Percentiles rank a stretch among this genome's conserved stretches.
These are phyloP conservation scores for Eupeodes latifasciatus DNA, from an alignment of 2,888 invertebrate genomes.

Conservation along the genomic window DNA sequence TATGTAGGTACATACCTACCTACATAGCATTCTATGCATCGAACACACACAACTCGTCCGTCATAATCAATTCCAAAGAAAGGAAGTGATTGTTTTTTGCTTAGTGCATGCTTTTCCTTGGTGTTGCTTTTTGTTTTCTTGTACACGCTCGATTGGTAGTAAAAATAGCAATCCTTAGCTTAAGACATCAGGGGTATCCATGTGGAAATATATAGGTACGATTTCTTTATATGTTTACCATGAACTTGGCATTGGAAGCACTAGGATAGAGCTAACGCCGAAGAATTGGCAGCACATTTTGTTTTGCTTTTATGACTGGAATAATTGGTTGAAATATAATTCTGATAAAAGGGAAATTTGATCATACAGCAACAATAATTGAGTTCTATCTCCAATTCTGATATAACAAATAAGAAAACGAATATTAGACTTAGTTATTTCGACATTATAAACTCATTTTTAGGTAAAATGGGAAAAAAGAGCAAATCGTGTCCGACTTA, in stretches of 20 bases:
- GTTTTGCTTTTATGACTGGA: background rate
- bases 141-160: constrained; percentile 35
- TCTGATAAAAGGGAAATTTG: background rate
- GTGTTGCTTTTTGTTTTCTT: constrained; percentile 30
- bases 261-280: background rate
- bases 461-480: too few species aligned
- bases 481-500: too few species aligned
- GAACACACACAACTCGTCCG: constrained; percentile 67
- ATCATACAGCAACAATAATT: background rate
- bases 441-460: too few species aligned
- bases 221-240: constrained; percentile 33
- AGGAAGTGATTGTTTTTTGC: constrained; percentile 65
- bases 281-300: background rate
- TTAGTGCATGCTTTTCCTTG: constrained; percentile 26
- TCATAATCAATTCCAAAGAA: constrained; percentile 74
- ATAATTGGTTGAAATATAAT: background rate
- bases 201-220: constrained; percentile 43
- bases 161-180: constrained; percentile 72
- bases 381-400: too few species aligned
- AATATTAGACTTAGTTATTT: too few species aligned
- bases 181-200: constrained; percentile 9
- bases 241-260: constrained; percentile 43
- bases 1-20: background rate
- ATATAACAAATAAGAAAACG: too few species aligned
- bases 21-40: background rate